Evolutionary conservation across 2,888 invertebrate species (phyloP).

Genomic region (Pecten maximus): DNA sequence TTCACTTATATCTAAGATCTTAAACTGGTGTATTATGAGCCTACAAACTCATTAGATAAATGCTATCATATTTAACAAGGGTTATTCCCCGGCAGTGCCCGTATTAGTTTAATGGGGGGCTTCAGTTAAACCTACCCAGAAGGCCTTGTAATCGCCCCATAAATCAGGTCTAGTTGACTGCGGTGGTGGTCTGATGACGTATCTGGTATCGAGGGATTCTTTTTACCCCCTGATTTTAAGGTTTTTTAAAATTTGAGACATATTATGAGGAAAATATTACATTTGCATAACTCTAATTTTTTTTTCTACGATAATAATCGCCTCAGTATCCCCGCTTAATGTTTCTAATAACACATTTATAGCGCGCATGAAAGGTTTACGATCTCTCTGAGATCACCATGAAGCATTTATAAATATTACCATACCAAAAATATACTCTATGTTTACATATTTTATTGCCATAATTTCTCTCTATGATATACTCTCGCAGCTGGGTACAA

Average conservation of each 20-base stretch:
- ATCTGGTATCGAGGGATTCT: not conserved
- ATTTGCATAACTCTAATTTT: conserved; percentile 31
- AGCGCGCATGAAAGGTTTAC: not conserved
- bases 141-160: not conserved
- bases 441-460: conserved; percentile 18
- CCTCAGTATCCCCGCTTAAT: not conserved
- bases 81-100: not conserved
- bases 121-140: conserved; percentile 18
- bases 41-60: conserved; percentile 16
- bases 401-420: conserved; percentile 19
- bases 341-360: not conserved
- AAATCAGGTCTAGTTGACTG: conserved; percentile 24
- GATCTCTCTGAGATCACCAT: not conserved
- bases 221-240: not conserved
- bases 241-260: conserved; percentile 28
- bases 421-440: conserved; percentile 18
- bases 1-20: not conserved
- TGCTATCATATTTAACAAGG: not conserved
- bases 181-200: conserved; percentile 8
- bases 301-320: conserved; percentile 6
- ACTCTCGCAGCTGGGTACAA: conserved; percentile 7
- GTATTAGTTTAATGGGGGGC: not conserved
- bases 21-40: not conserved
- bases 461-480: conserved; percentile 25
- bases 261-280: conserved; percentile 33